phyloP scores from a whole-genome alignment of 2,113 vertebrate species.

The Amblyornis subalaris region DNA sequence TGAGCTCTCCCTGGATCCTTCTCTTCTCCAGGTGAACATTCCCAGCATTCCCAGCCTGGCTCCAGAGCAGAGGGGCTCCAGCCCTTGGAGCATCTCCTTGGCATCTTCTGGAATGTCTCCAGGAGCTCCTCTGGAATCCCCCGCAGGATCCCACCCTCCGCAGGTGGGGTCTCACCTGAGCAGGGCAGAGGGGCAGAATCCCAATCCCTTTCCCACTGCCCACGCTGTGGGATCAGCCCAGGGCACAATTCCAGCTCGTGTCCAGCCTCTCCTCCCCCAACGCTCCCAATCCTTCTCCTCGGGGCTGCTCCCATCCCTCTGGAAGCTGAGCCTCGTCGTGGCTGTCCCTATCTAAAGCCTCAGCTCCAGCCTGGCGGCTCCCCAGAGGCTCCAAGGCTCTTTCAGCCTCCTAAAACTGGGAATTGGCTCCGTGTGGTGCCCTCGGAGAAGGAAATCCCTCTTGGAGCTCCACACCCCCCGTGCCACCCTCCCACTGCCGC shows the following conservation, averaged over 20 bases:
- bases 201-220: background rate
- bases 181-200: accelerated
- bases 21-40: background rate
- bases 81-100: accelerated
- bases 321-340: accelerated
- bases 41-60: background rate
- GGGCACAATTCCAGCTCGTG: background rate
- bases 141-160: background rate
- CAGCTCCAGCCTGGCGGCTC: accelerated
- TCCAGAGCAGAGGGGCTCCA: background rate
- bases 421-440: background rate
- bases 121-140: background rate
- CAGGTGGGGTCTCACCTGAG: background rate
- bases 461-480: accelerated
- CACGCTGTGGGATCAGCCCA: background rate
- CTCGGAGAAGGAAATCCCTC: background rate
- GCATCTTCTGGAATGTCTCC: background rate
- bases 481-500: accelerated
- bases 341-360: too few relatives aligned
- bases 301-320: background rate
- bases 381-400: accelerated
- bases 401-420: background rate
- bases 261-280: background rate
- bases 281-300: background rate
- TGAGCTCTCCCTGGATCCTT: background rate